Conservation (phyloP, 1,140 invertebrate genomes). For the honey bee (Apis mellifera) region Amel_HAv3.1 CM009942.2:9018001-9018500, state of each 20-base stretch:
- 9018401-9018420: constrained; percentile 1
- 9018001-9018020: constrained; percentile 44
- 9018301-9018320: neutral
- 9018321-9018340: neutral
- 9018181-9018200: neutral
- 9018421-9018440: neutral
- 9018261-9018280: neutral
- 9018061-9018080: constrained; percentile 31
- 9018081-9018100: constrained; percentile 45
- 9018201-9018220: neutral
- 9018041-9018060: constrained; percentile 48
- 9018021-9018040: constrained; percentile 41
- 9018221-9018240: neutral
- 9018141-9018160: neutral
- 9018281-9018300: neutral
- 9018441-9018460: neutral
- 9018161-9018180: neutral
- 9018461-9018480: neutral
- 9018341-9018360: neutral
- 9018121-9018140: constrained; percentile 37
- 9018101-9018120: constrained; percentile 6
- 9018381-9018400: neutral
- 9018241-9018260: neutral
- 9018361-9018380: constrained; percentile 1
- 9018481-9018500: neutral